phyloP scores from a whole-genome alignment of 53 echinoderm and acorn worm genomes.

The Echinarachnius parma region DNA sequence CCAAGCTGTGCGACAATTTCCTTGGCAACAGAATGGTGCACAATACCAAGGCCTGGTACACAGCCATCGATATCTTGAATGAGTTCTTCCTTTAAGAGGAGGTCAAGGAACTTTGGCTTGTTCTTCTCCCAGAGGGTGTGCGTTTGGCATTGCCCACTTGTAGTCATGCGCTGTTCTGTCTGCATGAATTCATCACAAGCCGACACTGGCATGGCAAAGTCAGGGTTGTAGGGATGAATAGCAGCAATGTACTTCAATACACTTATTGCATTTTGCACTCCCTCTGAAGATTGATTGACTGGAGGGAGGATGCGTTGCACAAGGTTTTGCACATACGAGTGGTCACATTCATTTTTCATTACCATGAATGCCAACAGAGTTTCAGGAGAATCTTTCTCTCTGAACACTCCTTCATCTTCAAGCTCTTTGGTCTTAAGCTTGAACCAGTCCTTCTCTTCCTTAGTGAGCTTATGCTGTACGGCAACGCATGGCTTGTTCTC shows the following conservation, averaged over 20 bases:
- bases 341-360: conserved; percentile 57
- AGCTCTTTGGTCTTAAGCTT: conserved; percentile 40
- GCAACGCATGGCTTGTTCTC: conserved; percentile 5
- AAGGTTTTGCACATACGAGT: conserved; percentile 33
- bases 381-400: conserved; percentile 35
- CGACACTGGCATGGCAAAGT: conserved; percentile 63
- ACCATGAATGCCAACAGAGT: conserved; percentile 60
- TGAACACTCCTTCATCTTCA: conserved; percentile 33
- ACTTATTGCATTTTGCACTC: neutral
- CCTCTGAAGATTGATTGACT: too few species aligned
- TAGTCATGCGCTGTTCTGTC: neutral
- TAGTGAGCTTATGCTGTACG: conserved; percentile 40
- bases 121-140: conserved; percentile 50
- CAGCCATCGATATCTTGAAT: conserved; percentile 34
- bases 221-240: conserved; percentile 52
- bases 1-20: conserved; percentile 46
- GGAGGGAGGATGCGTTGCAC: conserved; percentile 34
- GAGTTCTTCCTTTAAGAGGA: conserved; percentile 29
- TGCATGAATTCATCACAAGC: conserved; percentile 75
- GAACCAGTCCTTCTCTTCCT: conserved; percentile 46
- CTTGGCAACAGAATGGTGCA: conserved; percentile 52
- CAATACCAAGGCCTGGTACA: conserved; percentile 46
- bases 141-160: too few species aligned
- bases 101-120: conserved; percentile 19
- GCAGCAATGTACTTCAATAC: conserved; percentile 68